A percentile compares a stretch with the other conserved stretches of the same genome.
Conservation (phyloP, 53 echinoderm and acorn worm species). For the Mesocentrotus franciscanus region DNA sequence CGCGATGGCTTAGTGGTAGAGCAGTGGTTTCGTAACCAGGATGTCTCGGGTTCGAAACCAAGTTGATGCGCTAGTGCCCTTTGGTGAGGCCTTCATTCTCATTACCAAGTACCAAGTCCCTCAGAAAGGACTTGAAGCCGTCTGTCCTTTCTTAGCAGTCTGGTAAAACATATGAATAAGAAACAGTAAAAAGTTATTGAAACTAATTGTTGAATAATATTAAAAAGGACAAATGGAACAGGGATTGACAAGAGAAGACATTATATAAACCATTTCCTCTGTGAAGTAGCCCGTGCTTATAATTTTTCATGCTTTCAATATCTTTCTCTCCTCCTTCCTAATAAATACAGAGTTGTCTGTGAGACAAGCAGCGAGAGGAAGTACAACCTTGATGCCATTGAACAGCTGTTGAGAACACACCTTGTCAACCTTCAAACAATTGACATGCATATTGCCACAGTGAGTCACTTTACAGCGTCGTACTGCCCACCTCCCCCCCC, state of each 20-base stretch:
- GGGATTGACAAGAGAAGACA: not conserved
- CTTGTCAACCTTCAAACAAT: constrained; percentile 91
- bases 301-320: not conserved
- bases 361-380: constrained; percentile 90
- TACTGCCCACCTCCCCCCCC: not conserved
- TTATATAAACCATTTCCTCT: not conserved
- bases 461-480: constrained; percentile 71
- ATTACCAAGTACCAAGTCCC: too few species aligned
- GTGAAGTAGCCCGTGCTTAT: not conserved
- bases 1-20: too few species aligned
- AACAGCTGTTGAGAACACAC: constrained; percentile 87
- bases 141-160: too few species aligned
- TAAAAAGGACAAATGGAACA: too few species aligned
- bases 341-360: constrained; percentile 83
- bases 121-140: too few species aligned
- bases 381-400: constrained; percentile 98
- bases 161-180: too few species aligned
- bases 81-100: too few species aligned
- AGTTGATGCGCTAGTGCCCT: too few species aligned
- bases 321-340: not conserved
- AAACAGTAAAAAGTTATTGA: too few species aligned
- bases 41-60: too few species aligned
- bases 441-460: constrained; percentile 93
- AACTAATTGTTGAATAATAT: too few species aligned
- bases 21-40: too few species aligned